Percentiles rank a stretch among this genome's conserved stretches.
Evolutionary conservation across 2,113 vertebrate species (phyloP).

Genomic region (Pao palembangensis): DNA sequence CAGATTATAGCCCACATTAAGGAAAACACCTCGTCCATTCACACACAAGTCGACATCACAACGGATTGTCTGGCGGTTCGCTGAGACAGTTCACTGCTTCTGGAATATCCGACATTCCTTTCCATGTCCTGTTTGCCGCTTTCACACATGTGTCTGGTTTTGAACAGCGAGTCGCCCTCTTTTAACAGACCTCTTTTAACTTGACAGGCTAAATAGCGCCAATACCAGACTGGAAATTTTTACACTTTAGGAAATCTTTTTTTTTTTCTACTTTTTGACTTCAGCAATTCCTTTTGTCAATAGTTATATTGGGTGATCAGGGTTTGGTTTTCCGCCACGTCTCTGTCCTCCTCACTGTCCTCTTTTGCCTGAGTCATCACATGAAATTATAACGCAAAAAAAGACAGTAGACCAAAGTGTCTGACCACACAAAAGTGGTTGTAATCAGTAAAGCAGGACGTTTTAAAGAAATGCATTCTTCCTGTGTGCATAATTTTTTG

Average conservation of each 20-base stretch:
- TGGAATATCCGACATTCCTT: constrained; percentile 53
- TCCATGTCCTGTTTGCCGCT: constrained; percentile 25
- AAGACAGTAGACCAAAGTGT: background rate
- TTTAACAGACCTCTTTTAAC: constrained; percentile 30
- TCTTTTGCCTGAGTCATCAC: constrained; percentile 13
- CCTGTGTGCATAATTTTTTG: background rate
- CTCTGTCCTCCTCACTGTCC: constrained; percentile 12
- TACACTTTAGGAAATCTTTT: constrained; percentile 25
- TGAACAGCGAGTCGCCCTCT: constrained; percentile 43
- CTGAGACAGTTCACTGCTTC: constrained; percentile 50
- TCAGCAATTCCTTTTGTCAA: constrained; percentile 42
- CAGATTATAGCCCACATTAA: constrained; percentile 59
- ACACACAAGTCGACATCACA: constrained; percentile 46
- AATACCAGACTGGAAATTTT: constrained; percentile 47
- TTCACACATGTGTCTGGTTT: constrained; percentile 50
- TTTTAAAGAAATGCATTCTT: background rate
- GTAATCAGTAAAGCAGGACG: no score
- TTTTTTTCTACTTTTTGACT: constrained; percentile 4
- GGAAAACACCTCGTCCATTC: constrained; percentile 59
- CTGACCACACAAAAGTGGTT: background rate
- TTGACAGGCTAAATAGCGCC: constrained; percentile 20
- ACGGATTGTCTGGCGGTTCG: constrained; percentile 29
- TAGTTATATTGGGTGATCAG: constrained; percentile 40
- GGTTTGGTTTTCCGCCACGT: constrained; percentile 23
- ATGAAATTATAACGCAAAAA: background rate